Evolutionary conservation across 2,888 invertebrate genomes (phyloP).

Genomic region (Polyommatus icarus): DNA sequence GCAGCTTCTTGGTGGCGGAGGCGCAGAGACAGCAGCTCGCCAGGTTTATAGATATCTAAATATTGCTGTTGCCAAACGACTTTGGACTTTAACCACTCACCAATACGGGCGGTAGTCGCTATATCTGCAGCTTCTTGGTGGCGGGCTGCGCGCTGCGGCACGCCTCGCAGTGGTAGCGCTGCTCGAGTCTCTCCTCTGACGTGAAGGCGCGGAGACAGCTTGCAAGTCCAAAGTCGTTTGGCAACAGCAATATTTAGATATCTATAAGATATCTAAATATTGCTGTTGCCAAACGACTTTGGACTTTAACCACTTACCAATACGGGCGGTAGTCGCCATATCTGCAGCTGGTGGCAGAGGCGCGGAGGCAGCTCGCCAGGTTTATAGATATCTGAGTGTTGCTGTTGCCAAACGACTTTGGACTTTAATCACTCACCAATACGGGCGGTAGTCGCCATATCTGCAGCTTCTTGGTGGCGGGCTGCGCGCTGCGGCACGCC

Average conservation of each 20-base stretch:
- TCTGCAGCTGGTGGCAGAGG: no score
- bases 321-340: constrained; percentile 85
- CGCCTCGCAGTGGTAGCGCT: constrained; percentile 91
- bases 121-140: constrained; percentile 94
- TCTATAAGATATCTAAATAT: no score
- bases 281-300: no score
- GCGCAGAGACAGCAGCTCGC: no score
- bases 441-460: constrained; percentile 95
- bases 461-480: constrained; percentile 94
- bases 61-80: background rate
- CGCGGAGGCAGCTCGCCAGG: no score
- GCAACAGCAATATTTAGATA: no score
- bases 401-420: background rate
- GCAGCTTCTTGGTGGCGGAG: no score
- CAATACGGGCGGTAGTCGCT: constrained; percentile 93
- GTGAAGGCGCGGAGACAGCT: constrained; percentile 94
- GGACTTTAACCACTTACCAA: constrained; percentile 77
- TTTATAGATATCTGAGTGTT: background rate
- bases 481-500: constrained; percentile 89
- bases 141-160: constrained; percentile 92
- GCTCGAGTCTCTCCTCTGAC: constrained; percentile 90
- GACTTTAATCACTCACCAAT: constrained; percentile 78
- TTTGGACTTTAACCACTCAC: constrained; percentile 66
- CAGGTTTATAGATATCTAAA: background rate
- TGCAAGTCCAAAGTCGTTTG: no score